phyloP scores from a whole-genome alignment of 2,797 vertebrate genomes.

The Ibycter americanus region DNA sequence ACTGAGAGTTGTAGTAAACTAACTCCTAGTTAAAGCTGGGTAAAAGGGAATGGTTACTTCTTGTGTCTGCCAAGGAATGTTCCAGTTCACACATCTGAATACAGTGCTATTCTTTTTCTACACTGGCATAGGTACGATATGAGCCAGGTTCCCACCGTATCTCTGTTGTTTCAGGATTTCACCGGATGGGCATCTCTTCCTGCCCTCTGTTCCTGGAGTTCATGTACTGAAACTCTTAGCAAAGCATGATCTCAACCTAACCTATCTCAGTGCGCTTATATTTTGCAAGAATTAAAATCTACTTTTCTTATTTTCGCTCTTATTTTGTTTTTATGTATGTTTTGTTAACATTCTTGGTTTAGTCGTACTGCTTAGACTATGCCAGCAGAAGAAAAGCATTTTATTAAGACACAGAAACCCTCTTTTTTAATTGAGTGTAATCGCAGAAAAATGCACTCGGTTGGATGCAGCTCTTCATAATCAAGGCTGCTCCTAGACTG shows the following conservation, averaged over 20 bases:
- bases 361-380: neutral
- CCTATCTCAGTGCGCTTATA: neutral
- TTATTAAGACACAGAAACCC: constrained; percentile 24
- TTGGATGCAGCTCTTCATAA: neutral
- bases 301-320: neutral
- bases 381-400: neutral
- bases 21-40: neutral
- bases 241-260: neutral
- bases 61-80: neutral
- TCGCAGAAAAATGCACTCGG: neutral
- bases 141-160: neutral
- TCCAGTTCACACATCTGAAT: neutral
- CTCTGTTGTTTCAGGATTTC: neutral
- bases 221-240: neutral
- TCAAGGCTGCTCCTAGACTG: neutral
- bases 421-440: constrained; percentile 39
- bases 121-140: rapidly evolving
- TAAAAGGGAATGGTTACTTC: neutral
- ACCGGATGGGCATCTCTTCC: neutral
- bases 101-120: neutral
- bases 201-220: neutral
- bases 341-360: neutral
- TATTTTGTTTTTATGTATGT: neutral
- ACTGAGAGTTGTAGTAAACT: rapidly evolving
- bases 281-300: neutral